Percentiles rank a stretch among this genome's conserved stretches.
phyloP scores from a whole-genome alignment of 2,888 invertebrate species.

The Melanostoma scalare region DNA sequence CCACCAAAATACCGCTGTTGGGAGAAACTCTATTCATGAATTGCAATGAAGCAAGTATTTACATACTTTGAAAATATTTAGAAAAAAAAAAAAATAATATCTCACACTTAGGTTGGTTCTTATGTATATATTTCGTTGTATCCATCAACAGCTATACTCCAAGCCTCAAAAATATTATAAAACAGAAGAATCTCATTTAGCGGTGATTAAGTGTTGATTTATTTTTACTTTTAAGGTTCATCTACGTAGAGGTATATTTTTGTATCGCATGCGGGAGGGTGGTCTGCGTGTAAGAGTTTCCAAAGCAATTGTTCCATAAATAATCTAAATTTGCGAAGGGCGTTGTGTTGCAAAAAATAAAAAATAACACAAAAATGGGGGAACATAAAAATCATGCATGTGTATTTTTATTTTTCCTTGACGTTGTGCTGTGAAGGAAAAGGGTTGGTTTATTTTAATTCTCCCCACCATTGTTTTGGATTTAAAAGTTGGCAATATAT shows the following conservation, averaged over 20 bases:
- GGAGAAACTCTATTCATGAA: conserved; percentile 19
- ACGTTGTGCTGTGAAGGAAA: not conserved
- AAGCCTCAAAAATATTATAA: not conserved
- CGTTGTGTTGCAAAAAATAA: conserved; percentile 34
- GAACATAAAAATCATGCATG: conserved; percentile 4
- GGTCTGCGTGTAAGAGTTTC: conserved; percentile 1
- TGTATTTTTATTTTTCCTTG: no score
- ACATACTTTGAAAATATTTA: conserved; percentile 42
- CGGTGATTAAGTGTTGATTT: conserved; percentile 57
- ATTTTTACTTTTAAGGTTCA: conserved; percentile 51
- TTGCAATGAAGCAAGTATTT: conserved; percentile 35
- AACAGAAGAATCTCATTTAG: conserved; percentile 37
- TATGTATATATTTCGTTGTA: not conserved
- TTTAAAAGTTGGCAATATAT: conserved; percentile 20
- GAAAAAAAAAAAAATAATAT: not conserved
- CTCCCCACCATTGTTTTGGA: conserved; percentile 7
- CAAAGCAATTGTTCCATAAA: conserved; percentile 45
- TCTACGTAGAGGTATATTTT: not conserved
- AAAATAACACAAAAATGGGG: not conserved
- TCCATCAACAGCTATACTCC: not conserved
- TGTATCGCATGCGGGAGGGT: conserved; percentile 13
- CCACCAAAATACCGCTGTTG: not conserved
- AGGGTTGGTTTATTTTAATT: conserved; percentile 22
- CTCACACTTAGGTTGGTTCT: no score
- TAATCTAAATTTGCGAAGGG: conserved; percentile 53